Evolutionary conservation across 1,140 invertebrate species (phyloP).

Genomic region (Temnothorax longispinosus): DNA sequence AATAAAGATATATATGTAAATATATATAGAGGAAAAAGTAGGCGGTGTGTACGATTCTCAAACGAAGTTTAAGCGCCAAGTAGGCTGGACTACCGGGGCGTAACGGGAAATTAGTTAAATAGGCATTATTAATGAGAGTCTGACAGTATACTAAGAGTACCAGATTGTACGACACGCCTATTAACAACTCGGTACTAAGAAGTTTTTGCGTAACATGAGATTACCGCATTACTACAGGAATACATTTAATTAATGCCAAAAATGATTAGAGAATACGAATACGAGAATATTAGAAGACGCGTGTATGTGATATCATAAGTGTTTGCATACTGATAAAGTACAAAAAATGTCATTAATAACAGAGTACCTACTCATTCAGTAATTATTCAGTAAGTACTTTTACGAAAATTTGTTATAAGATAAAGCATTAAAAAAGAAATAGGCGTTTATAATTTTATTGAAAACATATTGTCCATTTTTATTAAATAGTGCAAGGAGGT

Average conservation of each 20-base stretch:
- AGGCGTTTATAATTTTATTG: background rate
- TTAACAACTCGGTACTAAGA: constrained; percentile 70
- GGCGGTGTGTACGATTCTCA: constrained; percentile 4
- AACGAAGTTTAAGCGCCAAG: constrained; percentile 27
- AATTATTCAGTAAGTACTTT: background rate
- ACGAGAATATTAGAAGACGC: background rate
- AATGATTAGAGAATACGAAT: background rate
- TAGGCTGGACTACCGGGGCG: constrained; percentile 51
- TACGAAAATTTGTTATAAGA: background rate
- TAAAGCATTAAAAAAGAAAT: background rate
- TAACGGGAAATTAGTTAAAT: constrained; percentile 71
- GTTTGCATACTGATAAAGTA: background rate
- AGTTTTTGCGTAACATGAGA: constrained; percentile 63
- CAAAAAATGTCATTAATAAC: background rate
- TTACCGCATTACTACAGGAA: background rate
- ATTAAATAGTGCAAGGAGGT: background rate
- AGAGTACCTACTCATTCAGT: background rate
- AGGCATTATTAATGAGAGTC: constrained; percentile 74
- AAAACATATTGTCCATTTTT: background rate
- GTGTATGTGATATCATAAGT: background rate
- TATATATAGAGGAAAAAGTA: background rate
- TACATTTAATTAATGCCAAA: constrained; percentile 2
- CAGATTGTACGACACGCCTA: constrained; percentile 69
- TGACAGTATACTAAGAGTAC: constrained; percentile 57
- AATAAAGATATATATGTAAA: background rate